These are phyloP conservation scores for Periophthalmus modestus DNA, from an alignment of 2,113 vertebrate genomes.

Conservation along the genomic window DNA sequence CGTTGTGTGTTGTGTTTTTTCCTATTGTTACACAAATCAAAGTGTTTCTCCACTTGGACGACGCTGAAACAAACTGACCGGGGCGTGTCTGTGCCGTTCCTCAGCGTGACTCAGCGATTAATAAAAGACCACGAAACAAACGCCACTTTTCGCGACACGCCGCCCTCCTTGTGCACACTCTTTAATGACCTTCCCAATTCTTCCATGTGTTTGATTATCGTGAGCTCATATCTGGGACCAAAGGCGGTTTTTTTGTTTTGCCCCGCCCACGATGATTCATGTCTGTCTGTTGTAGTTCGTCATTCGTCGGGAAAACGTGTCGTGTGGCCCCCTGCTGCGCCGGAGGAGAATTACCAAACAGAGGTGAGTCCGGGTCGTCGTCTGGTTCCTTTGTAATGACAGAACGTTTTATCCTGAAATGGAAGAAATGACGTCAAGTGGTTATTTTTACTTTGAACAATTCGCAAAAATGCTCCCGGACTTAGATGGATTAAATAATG, in stretches of 20 bases:
- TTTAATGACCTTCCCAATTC: not conserved
- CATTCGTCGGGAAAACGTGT: constrained; percentile 75
- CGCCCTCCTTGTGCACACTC: constrained; percentile 9
- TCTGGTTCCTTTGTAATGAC: not conserved
- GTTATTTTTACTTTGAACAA: not conserved
- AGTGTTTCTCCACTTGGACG: constrained; percentile 1
- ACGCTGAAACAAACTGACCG: constrained; percentile 13
- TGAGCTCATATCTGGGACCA: constrained; percentile 18
- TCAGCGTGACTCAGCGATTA: constrained; percentile 22
- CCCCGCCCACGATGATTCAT: not conserved
- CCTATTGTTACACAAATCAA: constrained; percentile 6
- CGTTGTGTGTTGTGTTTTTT: constrained; percentile 7
- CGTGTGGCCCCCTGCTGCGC: constrained; percentile 77
- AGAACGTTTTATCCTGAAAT: not conserved
- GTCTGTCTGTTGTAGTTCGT: constrained; percentile 64
- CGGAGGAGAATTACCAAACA: constrained; percentile 23
- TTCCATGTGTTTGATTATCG: constrained; percentile 28
- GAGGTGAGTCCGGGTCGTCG: constrained; percentile 59
- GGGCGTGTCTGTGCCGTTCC: constrained; percentile 29
- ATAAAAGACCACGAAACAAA: constrained; percentile 14
- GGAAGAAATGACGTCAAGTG: not conserved
- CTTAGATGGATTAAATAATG: not conserved
- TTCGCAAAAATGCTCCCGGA: not conserved
- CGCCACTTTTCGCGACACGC: constrained; percentile 13
- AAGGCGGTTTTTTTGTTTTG: constrained; percentile 6